Conservation (phyloP, 2,888 invertebrate genomes). For the Tiphia femorata region DNA sequence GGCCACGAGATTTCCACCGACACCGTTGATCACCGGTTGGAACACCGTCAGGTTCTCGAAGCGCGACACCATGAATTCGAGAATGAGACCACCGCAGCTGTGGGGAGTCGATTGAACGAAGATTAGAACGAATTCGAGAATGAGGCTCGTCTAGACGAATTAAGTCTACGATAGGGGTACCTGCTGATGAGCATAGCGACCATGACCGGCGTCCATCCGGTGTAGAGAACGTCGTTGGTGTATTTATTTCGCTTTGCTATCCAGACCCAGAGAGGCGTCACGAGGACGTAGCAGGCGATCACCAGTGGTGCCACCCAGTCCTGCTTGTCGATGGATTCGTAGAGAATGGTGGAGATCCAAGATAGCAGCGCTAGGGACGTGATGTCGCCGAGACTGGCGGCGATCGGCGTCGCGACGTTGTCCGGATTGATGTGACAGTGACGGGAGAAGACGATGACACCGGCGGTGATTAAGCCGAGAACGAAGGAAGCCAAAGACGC, state of each 20-base stretch:
- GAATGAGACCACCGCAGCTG: conserved; percentile 80
- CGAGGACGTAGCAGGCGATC: conserved; percentile 74
- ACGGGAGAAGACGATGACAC: conserved; percentile 79
- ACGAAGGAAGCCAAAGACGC: conserved; percentile 83
- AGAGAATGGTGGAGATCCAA: conserved; percentile 73
- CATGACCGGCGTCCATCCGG: conserved; percentile 84
- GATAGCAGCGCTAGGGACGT: conserved; percentile 77
- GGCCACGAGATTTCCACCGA: conserved; percentile 85
- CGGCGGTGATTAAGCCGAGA: conserved; percentile 79
- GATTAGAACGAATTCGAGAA: background rate
- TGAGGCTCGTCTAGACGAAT: background rate
- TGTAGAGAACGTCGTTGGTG: conserved; percentile 78
- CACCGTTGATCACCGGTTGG: conserved; percentile 87
- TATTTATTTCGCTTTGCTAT: conserved; percentile 79
- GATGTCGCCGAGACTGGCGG: conserved; percentile 84
- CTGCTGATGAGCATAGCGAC: conserved; percentile 86
- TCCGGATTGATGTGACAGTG: conserved; percentile 82
- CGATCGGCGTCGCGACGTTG: conserved; percentile 85
- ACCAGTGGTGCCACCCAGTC: conserved; percentile 78
- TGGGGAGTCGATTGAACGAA: background rate
- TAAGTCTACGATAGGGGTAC: conserved; percentile 65
- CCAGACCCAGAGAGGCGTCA: conserved; percentile 82
- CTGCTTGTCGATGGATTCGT: conserved; percentile 73
- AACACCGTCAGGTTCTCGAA: conserved; percentile 82
- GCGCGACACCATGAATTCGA: conserved; percentile 78